phyloP scores from a whole-genome alignment of 2,113 vertebrate genomes.

The Callaeas wilsoni region DNA sequence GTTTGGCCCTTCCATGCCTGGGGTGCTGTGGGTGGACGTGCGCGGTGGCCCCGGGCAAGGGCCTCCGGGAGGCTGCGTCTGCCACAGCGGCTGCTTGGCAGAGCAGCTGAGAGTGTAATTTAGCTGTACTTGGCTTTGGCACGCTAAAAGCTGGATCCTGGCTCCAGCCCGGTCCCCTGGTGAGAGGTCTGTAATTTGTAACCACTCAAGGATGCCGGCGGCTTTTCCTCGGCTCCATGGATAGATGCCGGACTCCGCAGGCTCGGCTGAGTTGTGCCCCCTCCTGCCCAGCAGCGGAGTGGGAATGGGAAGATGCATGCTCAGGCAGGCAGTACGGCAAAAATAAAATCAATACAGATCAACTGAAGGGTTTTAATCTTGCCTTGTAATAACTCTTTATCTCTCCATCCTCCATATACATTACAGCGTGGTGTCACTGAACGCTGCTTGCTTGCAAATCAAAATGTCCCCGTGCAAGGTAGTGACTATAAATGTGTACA shows the following conservation, averaged over 20 bases:
- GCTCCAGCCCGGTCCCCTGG: background rate
- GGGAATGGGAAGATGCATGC: background rate
- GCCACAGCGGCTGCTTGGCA: background rate
- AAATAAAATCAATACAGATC: slow-evolving; percentile 7
- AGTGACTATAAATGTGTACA: background rate
- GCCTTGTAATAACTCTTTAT: background rate
- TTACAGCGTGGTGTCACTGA: background rate
- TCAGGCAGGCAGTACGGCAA: background rate
- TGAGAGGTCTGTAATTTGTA: slow-evolving; percentile 10
- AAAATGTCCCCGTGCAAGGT: accelerated
- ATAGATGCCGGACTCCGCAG: accelerated
- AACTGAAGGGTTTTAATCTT: background rate
- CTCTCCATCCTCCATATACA: background rate
- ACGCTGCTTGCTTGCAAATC: background rate
- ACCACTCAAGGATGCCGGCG: background rate
- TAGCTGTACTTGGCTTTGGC: background rate
- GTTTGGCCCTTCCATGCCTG: accelerated
- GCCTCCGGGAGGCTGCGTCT: background rate
- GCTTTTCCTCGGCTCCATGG: background rate
- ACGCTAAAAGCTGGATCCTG: background rate
- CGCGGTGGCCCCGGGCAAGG: accelerated
- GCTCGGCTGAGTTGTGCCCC: accelerated
- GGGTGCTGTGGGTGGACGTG: accelerated
- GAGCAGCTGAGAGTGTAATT: background rate
- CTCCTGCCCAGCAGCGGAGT: background rate